These are phyloP conservation scores for Toxonevra muliebris DNA, from an alignment of 2,888 invertebrate species.

Conservation along the genomic window DNA sequence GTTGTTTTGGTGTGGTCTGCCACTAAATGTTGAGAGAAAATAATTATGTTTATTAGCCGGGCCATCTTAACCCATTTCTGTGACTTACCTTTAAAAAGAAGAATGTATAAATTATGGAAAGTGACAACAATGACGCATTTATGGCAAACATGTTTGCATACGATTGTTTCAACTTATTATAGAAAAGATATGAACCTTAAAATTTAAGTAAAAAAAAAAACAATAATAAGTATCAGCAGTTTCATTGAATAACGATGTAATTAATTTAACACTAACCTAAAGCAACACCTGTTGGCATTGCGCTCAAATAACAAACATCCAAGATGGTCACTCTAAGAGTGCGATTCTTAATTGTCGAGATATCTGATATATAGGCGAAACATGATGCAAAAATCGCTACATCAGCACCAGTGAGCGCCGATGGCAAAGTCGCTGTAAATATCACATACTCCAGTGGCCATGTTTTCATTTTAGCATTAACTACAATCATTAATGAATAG, in stretches of 20 bases:
- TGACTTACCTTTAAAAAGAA: constrained; percentile 68
- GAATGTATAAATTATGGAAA: constrained; percentile 73
- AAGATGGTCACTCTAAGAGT: constrained; percentile 83
- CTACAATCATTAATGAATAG: constrained; percentile 78
- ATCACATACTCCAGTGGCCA: constrained; percentile 82
- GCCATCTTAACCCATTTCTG: background rate
- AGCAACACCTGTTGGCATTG: constrained; percentile 85
- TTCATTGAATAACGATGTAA: background rate
- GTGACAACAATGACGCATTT: constrained; percentile 71
- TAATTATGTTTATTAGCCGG: background rate
- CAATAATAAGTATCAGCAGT: constrained; percentile 40
- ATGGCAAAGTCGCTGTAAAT: constrained; percentile 79
- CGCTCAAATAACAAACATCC: constrained; percentile 82
- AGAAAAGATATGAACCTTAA: constrained; percentile 75
- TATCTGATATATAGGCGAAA: constrained; percentile 83
- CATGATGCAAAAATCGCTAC: constrained; percentile 82
- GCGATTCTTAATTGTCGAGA: constrained; percentile 74
- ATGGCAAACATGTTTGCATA: constrained; percentile 79
- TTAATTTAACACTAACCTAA: constrained; percentile 67
- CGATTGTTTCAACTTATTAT: constrained; percentile 70
- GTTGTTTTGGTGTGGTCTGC: constrained; percentile 75
- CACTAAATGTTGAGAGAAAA: constrained; percentile 61
- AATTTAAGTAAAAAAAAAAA: constrained; percentile 46
- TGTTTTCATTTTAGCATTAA: constrained; percentile 71
- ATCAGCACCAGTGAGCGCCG: constrained; percentile 80